Evolutionary conservation across 1,140 invertebrate genomes (phyloP), one percentile per base, ranked within the genome.

Genomic region (Parasteatoda tepidariorum): DNA sequence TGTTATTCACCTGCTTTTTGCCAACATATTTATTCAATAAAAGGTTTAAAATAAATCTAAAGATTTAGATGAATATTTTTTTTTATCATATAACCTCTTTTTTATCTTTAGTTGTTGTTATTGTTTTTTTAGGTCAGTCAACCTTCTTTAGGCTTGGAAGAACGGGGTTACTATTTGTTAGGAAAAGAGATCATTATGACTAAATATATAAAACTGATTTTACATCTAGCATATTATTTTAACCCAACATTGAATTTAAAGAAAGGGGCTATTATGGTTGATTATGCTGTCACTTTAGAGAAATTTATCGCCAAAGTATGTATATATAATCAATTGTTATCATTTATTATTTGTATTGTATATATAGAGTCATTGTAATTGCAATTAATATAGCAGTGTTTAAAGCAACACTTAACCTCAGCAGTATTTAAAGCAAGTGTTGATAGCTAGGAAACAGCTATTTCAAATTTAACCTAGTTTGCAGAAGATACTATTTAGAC

Each of bases 111-210:
- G n/a, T n/a, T n/a, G n/a, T 48, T 4, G 38, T 0, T 13, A 54
- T 70, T 30, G 24, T 11, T 5, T 38, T 75, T 75, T 26, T 33
- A 79, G 75, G 15, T 79, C 11, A 26, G 57, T 55, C 75, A 79
- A 67, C 75, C 75, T 3, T 9, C 31, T 22, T 28, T 79, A 33
- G 64, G 41, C 1, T 55, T 79, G 28, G 22, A 22, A 1, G 64
- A 79, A 15, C 31, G 22, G 0, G 30, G 38, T 4, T 22, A 38
- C 28, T 79, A 48, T 38, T 24, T 79, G 2, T 26, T 79, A 15
- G 2, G 4, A 6, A 74, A 64, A 48, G 26, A 33, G 2, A 67
- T 6, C 6, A 18, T 38, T 31, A 3, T 68, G 1, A 26, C 26
- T 11, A 57, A 38, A 13, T 70, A 70, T 24, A 33, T 38, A 24